A percentile compares a stretch with the other conserved stretches of the same genome.
These are phyloP conservation scores for Geodia barretti DNA, from an alignment of 37 sponge, comb jelly and placozoan genomes.

Conservation along the genomic window DNA sequence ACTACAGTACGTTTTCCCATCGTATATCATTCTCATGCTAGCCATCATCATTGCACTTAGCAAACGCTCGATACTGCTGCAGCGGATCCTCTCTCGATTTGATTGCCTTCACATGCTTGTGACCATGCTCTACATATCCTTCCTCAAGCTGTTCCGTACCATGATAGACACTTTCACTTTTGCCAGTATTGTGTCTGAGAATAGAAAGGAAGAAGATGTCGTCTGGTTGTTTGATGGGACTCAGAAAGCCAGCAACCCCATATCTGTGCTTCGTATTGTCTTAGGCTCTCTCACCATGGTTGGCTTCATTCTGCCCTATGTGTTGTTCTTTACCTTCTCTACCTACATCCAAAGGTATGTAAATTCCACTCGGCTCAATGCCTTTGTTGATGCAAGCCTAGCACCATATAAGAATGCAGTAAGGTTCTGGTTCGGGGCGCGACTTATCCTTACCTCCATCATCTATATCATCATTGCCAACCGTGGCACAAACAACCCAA, in stretches of 20 bases:
- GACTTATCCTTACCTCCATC: slow-evolving; percentile 10
- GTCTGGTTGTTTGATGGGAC: slow-evolving; percentile 51
- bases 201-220: background rate
- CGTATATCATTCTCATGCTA: slow-evolving; percentile 50
- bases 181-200: background rate
- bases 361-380: slow-evolving; percentile 1
- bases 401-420: slow-evolving; percentile 46
- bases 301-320: slow-evolving; percentile 20
- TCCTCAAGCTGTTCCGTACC: slow-evolving; percentile 32
- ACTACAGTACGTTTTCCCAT: slow-evolving; percentile 58
- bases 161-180: slow-evolving; percentile 35
- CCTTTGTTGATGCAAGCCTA: slow-evolving; percentile 30
- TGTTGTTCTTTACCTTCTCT: slow-evolving; percentile 10
- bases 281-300: slow-evolving; percentile 3
- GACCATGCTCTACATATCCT: slow-evolving; percentile 53
- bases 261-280: slow-evolving; percentile 9
- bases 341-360: slow-evolving; percentile 2
- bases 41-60: slow-evolving; percentile 20
- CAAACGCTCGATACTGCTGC: slow-evolving; percentile 3
- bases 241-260: background rate
- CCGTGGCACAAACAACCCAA: background rate
- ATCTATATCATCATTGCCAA: slow-evolving; percentile 19
- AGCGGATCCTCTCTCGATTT: background rate
- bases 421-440: slow-evolving; percentile 48
- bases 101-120: slow-evolving; percentile 24